phyloP scores from a whole-genome alignment of 2,797 vertebrate species.

The Brachymystax lenok region DNA sequence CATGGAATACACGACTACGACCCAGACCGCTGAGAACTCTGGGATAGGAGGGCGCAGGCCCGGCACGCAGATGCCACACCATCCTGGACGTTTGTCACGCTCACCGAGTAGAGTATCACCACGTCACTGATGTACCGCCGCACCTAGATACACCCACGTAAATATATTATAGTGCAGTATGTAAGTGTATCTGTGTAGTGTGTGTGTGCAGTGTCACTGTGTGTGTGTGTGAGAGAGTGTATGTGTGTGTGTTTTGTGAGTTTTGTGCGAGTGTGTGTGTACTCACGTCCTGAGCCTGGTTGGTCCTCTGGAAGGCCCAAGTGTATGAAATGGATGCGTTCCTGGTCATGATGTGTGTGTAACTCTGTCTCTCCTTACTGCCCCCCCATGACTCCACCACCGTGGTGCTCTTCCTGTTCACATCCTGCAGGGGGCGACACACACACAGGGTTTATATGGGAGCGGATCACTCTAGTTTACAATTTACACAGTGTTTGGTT shows the following conservation, averaged over 20 bases:
- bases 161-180: neutral
- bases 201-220: neutral
- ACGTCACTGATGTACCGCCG: slow-evolving; percentile 85
- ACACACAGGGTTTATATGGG: neutral
- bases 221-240: no score
- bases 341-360: slow-evolving; percentile 87
- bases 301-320: slow-evolving; percentile 97
- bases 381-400: slow-evolving; percentile 97
- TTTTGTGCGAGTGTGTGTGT: slow-evolving; percentile 12
- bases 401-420: slow-evolving; percentile 92
- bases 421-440: slow-evolving; percentile 77
- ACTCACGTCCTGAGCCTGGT: slow-evolving; percentile 88
- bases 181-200: neutral
- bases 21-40: slow-evolving; percentile 72
- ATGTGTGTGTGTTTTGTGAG: neutral
- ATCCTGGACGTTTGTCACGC: slow-evolving; percentile 85
- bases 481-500: neutral
- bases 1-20: slow-evolving; percentile 93
- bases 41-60: slow-evolving; percentile 87
- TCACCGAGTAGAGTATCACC: slow-evolving; percentile 94
- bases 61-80: slow-evolving; percentile 88
- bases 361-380: slow-evolving; percentile 89
- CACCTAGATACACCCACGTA: slow-evolving; percentile 64
- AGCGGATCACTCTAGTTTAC: neutral
- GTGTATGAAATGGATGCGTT: slow-evolving; percentile 91